Conservation (phyloP, 2,888 invertebrate genomes). For the Saturnia japonica region DNA sequence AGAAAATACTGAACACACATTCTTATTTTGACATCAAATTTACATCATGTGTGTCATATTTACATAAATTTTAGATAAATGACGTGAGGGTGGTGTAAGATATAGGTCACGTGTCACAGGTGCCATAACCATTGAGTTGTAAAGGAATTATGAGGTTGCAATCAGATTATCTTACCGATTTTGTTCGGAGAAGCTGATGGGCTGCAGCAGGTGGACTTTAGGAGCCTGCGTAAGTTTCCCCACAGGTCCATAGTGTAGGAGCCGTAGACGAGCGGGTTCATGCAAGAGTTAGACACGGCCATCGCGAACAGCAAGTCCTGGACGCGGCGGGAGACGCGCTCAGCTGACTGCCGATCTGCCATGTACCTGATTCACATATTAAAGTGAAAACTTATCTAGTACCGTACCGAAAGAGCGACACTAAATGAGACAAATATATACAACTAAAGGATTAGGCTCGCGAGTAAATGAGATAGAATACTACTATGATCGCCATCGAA, state of each 20-base stretch:
- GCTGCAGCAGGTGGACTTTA: constrained; percentile 57
- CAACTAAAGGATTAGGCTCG: too few species aligned
- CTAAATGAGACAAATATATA: too few species aligned
- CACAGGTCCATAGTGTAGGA: constrained; percentile 80
- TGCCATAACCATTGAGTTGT: neutral
- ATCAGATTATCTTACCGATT: constrained; percentile 37
- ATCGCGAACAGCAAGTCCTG: constrained; percentile 89
- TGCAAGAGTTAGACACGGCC: constrained; percentile 91
- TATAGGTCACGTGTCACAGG: neutral
- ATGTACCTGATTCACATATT: constrained; percentile 81
- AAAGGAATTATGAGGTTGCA: neutral
- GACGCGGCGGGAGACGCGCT: constrained; percentile 83
- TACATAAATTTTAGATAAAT: too few species aligned
- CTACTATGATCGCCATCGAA: too few species aligned
- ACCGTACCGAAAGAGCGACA: too few species aligned
- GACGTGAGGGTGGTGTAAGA: too few species aligned
- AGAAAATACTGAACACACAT: too few species aligned
- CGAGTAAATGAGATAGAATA: too few species aligned
- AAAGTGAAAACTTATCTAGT: neutral
- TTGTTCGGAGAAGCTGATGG: constrained; percentile 56
- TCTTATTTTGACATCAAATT: too few species aligned
- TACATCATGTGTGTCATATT: too few species aligned
- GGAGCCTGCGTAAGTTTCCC: constrained; percentile 43
- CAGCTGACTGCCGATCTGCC: constrained; percentile 85
- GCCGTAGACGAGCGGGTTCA: constrained; percentile 91